Evolutionary conservation across 2,113 vertebrate genomes (phyloP).

Genomic region (Grallaria varia): DNA sequence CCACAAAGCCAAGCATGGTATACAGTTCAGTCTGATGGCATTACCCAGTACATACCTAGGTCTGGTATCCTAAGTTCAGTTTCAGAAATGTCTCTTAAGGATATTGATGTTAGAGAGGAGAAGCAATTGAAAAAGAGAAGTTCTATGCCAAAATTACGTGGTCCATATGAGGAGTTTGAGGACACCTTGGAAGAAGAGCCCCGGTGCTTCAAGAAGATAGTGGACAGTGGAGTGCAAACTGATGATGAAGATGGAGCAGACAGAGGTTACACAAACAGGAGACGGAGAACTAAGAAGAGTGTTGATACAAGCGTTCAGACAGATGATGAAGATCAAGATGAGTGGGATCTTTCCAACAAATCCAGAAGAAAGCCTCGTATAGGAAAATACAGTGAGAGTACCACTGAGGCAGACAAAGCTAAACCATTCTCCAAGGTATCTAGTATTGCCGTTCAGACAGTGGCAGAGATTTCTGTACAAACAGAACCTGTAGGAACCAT

Average conservation of each 20-base stretch:
- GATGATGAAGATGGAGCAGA: conserved; percentile 94
- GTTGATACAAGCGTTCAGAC: conserved; percentile 92
- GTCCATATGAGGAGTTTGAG: conserved; percentile 80
- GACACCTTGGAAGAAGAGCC: conserved; percentile 71
- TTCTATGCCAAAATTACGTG: conserved; percentile 74
- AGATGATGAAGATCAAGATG: conserved; percentile 96
- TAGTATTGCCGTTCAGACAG: conserved; percentile 95
- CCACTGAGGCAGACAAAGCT: conserved; percentile 74
- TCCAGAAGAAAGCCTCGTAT: conserved; percentile 84
- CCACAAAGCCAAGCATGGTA: conserved; percentile 79
- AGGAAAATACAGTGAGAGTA: conserved; percentile 82
- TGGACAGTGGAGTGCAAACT: conserved; percentile 94
- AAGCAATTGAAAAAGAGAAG: conserved; percentile 80
- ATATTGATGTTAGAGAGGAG: conserved; percentile 80
- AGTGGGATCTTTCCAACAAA: conserved; percentile 89
- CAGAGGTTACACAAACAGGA: conserved; percentile 82
- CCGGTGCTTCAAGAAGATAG: conserved; percentile 83
- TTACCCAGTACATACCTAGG: conserved; percentile 78
- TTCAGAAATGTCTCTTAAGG: conserved; percentile 82
- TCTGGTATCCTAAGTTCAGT: conserved; percentile 77
- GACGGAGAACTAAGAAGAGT: conserved; percentile 86
- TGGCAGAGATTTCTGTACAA: conserved; percentile 97
- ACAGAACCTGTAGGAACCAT: conserved; percentile 93
- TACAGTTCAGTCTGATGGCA: conserved; percentile 78
- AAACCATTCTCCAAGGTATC: conserved; percentile 88